Conservation (phyloP, 2,888 invertebrate genomes). For the Frankliniella intonsa region DNA sequence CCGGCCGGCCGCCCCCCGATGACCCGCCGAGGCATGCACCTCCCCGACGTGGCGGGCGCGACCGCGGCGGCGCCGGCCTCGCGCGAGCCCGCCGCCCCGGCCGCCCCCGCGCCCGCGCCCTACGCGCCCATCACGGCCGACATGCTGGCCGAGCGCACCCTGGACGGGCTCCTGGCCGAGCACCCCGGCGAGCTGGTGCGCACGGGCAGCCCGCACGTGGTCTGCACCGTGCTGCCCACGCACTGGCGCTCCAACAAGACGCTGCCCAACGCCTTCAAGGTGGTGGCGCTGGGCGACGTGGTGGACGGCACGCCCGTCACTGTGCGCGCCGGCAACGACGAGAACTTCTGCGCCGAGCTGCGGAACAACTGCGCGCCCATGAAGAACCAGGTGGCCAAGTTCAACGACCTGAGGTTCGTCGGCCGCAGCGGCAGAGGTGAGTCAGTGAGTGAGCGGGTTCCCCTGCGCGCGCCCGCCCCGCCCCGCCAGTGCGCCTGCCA, state of each 20-base stretch:
- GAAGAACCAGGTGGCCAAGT: constrained; percentile 96
- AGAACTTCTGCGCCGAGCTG: constrained; percentile 91
- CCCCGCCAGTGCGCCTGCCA: not conserved
- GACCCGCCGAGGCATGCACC: not conserved
- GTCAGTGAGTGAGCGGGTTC: constrained; percentile 40
- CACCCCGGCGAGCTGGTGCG: constrained; percentile 89
- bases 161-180: constrained; percentile 79
- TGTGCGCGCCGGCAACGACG: constrained; percentile 92
- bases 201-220: constrained; percentile 92
- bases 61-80: constrained; percentile 29
- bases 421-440: constrained; percentile 95
- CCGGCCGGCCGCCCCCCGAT: not conserved
- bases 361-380: constrained; percentile 90
- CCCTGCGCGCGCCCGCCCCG: not conserved
- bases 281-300: constrained; percentile 86
- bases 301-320: constrained; percentile 92
- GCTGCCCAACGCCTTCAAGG: constrained; percentile 91
- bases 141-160: constrained; percentile 73
- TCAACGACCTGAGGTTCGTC: constrained; percentile 95
- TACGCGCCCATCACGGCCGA: constrained; percentile 62
- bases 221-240: constrained; percentile 79
- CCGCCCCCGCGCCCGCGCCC: constrained; percentile 29
- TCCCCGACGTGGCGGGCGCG: constrained; percentile 30
- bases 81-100: constrained; percentile 30
- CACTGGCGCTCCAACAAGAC: constrained; percentile 99